A percentile compares a stretch with the other conserved stretches of the same genome.
Conservation (phyloP, 2,113 vertebrate genomes). For the Cyanoliseus patagonus region DNA sequence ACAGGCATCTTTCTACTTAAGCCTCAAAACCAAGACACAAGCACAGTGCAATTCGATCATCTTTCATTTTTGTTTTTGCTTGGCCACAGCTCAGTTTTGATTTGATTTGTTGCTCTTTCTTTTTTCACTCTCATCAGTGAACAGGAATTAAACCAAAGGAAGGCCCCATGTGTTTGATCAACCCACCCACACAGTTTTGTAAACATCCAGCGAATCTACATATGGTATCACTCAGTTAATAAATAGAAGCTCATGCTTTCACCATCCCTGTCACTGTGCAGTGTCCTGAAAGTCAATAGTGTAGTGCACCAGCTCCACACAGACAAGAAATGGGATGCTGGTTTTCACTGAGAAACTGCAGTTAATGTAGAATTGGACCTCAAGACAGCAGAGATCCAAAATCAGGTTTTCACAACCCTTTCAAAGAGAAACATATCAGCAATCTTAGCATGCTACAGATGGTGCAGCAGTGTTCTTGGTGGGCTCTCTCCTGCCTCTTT, state of each 20-base stretch:
- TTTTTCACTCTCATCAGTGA: slow-evolving; percentile 28
- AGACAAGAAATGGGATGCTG: neutral
- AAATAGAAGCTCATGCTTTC: slow-evolving; percentile 49
- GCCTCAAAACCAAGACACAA: neutral
- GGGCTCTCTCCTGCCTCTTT: neutral
- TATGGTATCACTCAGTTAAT: slow-evolving; percentile 71
- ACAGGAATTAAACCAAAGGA: slow-evolving; percentile 50
- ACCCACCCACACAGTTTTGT: slow-evolving; percentile 65
- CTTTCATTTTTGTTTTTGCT: neutral
- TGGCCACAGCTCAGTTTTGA: neutral
- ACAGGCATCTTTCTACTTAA: neutral
- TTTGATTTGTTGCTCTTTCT: neutral
- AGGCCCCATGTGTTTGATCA: slow-evolving; percentile 19
- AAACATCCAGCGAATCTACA: slow-evolving; percentile 64
- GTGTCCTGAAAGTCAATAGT: neutral
- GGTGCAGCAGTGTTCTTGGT: neutral
- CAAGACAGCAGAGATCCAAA: neutral
- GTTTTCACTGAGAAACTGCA: slow-evolving; percentile 5
- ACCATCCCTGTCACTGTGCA: neutral
- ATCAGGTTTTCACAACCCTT: neutral
- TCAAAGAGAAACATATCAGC: neutral
- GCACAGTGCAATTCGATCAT: neutral
- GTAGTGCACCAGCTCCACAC: neutral
- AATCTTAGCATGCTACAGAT: neutral
- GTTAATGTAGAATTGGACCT: neutral